Evolutionary conservation across 1,140 invertebrate species (phyloP), one percentile per base, ranked within the genome.

Genomic region (Hycleus cichorii): DNA sequence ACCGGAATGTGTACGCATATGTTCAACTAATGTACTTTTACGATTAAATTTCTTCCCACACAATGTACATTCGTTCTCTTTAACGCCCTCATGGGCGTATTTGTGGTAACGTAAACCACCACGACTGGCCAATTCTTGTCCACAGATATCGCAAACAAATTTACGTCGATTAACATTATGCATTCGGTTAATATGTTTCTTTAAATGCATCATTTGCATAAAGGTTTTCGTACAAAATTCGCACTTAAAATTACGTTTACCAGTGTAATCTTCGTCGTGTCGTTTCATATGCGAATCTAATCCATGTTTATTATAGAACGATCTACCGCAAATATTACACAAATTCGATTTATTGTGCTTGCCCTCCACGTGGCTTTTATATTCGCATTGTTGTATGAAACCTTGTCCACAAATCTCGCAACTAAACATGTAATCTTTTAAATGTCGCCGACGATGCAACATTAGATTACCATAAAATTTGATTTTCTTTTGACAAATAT

Each of bases 31-130:
- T 26, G 65, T 61, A 47, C 69, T 69, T 12, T 66, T 69, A 56
- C 70, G 66, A 1, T 50, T 25, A 1, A 69, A 73, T 5, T 62
- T 65, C 12, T 70, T 74, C 6, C 70, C 64, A 50, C 74, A 75
- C 1, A 63, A 9, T 0, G 67, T 55, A 42, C 74, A 75, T 12
- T 60, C 59, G 1, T 71, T 32, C 32, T 32, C 32, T 32, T 32
- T 32, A 7, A 32, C 32, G 48, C 4, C 56, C 66, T 1, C 67
- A 11, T 42, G 40, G 40, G 11, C 40, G 40, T 8, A n/a, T 11
- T 42, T 42, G 32, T 32, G 32, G 7, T 32, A 32, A 32, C 32
- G 32, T 7, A 32, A 32, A 4, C 32, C 32, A 32, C 32, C 32
- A 32, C 32, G 32, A 32, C 42, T 39, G 8, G 48, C 24, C 24